Base-by-base conservation (phyloP, 2,797 vertebrate genomes). In the Thaleichthys pacificus region DNA sequence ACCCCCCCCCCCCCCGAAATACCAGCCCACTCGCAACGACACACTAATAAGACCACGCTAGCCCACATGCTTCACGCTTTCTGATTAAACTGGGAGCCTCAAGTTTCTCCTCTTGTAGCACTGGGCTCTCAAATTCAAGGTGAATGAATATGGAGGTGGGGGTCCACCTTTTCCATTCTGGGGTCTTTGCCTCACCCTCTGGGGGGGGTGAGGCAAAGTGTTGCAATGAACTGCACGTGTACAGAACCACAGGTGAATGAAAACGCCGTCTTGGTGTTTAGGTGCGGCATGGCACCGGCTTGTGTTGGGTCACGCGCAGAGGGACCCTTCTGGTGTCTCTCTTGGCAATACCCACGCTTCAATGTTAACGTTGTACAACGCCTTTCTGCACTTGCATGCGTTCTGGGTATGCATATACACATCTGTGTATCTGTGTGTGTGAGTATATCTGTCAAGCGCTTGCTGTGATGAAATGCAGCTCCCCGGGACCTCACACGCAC, bases 401-500 rank as follows among this genome's bases (percentile, higher is more conserved):
- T 17, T 47, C n/a, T 2, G 35, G 32, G 7, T 47, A 65, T 42
- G 32, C 62, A 7, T 42, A 65, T 21, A 65, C 30, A 42, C 32
- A 35, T 63, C 28, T 63, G 35, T 47, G 64, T 47, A 35, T 63
- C 28, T 63, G 35, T 47, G 64, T 47, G 32, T 65, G 63, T 30
- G 19, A 38, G 62, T 38, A 32, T 17, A 8, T 30, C 5, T 62
- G 61, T 62, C 58, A 61, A 61, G 61, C 19, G 19, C 17, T 21
- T 47, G 64, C 42, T 17, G 26, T 54, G 66, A 54, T 47, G 64
- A 42, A 24, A 15, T 54, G 66, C 24, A 57, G 51, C 28, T 19
- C 26, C 32, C 42, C 30, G n/a, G 30, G 60, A 64, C 35, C 62
- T 17, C 42, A 56, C 28, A 66, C 70, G 42, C 14, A 17, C 61